These are phyloP conservation scores for Semaprochilodus insignis DNA, from an alignment of 2,797 vertebrate species.

Conservation along the genomic window DNA sequence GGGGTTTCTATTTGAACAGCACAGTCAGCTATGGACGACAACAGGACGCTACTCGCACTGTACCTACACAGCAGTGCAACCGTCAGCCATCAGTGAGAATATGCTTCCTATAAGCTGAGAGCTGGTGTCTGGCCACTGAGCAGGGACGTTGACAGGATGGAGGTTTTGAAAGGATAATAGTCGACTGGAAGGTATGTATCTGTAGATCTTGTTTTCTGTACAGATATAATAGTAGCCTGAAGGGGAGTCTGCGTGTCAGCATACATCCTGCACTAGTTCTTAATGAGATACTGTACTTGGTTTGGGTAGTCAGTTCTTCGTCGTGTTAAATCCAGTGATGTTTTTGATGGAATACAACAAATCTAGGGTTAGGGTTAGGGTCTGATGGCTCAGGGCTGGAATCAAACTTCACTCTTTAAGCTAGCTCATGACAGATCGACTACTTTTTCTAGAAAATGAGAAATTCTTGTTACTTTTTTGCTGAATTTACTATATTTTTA, in stretches of 20 bases:
- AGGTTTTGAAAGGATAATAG: constrained; percentile 15
- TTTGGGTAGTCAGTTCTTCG: no score
- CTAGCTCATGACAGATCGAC: no score
- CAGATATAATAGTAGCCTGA: neutral
- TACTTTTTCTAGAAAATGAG: no score
- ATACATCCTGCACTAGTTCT: neutral
- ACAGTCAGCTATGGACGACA: constrained; percentile 17
- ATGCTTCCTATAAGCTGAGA: neutral
- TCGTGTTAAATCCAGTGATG: no score
- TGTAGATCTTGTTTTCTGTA: neutral
- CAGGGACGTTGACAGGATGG: neutral
- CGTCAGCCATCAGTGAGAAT: neutral
- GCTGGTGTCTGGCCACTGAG: neutral
- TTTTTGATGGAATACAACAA: no score
- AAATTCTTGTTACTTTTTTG: no score
- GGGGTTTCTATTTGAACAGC: constrained; percentile 55
- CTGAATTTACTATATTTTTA: no score
- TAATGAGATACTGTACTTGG: no score
- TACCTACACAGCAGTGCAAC: neutral
- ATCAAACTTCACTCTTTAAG: no score
- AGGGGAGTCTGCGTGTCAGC: neutral
- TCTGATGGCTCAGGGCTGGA: no score
- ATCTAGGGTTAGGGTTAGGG: no score
- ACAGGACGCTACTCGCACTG: constrained; percentile 6
- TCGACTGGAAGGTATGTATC: constrained; percentile 44